Evolutionary conservation across 2,888 invertebrate species (phyloP), one percentile per base, ranked within the genome.

Genomic region (Epirrhoe alternata): DNA sequence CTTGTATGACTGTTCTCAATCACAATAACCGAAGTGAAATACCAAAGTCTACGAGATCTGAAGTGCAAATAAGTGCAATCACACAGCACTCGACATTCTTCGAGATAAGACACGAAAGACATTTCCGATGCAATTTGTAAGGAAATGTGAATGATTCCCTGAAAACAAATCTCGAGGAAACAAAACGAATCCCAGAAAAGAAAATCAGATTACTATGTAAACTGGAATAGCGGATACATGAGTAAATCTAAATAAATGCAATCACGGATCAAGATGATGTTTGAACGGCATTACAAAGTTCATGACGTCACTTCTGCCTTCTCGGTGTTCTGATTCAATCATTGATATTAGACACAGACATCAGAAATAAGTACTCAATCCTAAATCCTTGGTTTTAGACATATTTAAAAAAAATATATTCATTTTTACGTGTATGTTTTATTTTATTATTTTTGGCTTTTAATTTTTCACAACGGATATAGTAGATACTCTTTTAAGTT

Each of bases 81-180:
- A 64, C 56, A 64, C 47, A 51, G 24, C 80, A 82, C 88, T 87
- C 79, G 77, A 86, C 84, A 85, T 88, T 81, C 84, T 83, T 78
- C 72, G 68, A 78, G 73, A 72, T 72, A 74, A 79, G 86, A 87
- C 31, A 53, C 54, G 31, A 58, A 70, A 79, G 77, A 79, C 79
- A 85, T 87, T 88, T 87, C 89, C 86, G 85, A 86, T 86, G 79
- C 80, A 77, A 84, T 87, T 86, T 85, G 81, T 81, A 82, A 83
- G 86, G 87, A 87, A 89, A 87, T 84, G 77, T 81, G 70, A 55
- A 58, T n/a, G 51, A 45, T 58, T 56, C 17, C 51, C 55, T 10
- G 58, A 62, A 66, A 55, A 47, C 7, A 52, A 53, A 42, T 53
- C 7, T 42, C 33, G 38, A 55, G 47, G 35, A 53, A 51, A 59